Conservation (phyloP, 1,140 invertebrate genomes). For the Phortica variegata region DNA sequence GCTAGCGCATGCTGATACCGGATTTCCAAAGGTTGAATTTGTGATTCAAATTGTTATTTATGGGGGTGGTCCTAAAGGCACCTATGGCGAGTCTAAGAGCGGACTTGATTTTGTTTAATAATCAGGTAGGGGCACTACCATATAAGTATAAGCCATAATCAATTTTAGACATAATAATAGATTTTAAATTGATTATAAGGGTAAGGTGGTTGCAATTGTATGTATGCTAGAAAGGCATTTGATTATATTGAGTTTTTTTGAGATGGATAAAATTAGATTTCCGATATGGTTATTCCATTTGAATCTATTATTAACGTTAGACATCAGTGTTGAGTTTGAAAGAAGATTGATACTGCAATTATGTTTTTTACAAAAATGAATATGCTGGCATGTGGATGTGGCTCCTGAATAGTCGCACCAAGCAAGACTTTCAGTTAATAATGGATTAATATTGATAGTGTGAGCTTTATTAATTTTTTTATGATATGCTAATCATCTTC, state of each 20-base stretch:
- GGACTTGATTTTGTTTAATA: too few species aligned
- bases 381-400: background rate
- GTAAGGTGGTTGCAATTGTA: too few species aligned
- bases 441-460: background rate
- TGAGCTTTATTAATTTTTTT: background rate
- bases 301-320: constrained; percentile 6
- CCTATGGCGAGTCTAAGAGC: background rate
- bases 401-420: constrained; percentile 8
- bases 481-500: constrained; percentile 6
- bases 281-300: too few species aligned
- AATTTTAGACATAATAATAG: constrained; percentile 3
- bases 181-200: background rate
- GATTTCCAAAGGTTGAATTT: background rate
- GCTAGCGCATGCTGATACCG: too few species aligned
- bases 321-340: too few species aligned
- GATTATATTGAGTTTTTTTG: background rate
- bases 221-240: too few species aligned
- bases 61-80: too few species aligned
- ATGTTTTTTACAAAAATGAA: too few species aligned
- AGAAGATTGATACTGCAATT: too few species aligned
- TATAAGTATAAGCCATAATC: too few species aligned
- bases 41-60: constrained; percentile 3
- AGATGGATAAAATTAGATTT: background rate
- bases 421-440: background rate
- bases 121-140: background rate